These are phyloP conservation scores for Thalpophila matura DNA, from an alignment of 2,888 invertebrate species.

Conservation along the genomic window DNA sequence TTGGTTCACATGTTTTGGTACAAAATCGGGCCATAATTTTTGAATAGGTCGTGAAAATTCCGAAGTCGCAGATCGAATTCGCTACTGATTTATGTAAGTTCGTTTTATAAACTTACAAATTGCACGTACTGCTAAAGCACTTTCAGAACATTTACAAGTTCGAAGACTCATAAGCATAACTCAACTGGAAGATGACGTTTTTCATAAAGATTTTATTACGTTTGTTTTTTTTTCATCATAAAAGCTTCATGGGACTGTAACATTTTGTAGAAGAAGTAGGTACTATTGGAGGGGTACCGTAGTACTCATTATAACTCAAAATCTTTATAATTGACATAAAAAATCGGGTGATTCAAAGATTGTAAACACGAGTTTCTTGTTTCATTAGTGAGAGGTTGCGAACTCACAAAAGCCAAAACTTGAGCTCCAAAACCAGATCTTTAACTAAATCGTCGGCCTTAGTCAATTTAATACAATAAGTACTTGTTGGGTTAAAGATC, in stretches of 20 bases:
- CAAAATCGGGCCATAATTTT: conserved; percentile 17
- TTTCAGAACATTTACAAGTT: conserved; percentile 32
- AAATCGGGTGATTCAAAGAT: conserved; percentile 2
- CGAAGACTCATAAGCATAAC: conserved; percentile 32
- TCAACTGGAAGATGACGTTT: conserved; percentile 17
- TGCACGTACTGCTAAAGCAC: conserved; percentile 1
- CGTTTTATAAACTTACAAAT: conserved; percentile 22
- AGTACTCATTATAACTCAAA: too few relatives aligned
- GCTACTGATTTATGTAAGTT: conserved; percentile 31
- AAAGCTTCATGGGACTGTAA: conserved; percentile 18
- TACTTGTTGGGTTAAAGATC: conserved; percentile 25
- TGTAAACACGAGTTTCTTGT: background rate
- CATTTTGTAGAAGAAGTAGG: conserved; percentile 8
- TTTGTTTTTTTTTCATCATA: background rate
- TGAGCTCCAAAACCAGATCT: background rate
- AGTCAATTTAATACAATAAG: conserved; percentile 8
- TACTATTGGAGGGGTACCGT: too few relatives aligned
- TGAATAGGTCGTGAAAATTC: conserved; percentile 30
- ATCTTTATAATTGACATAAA: conserved; percentile 31
- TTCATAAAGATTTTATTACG: background rate
- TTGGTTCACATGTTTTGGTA: background rate
- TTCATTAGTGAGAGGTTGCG: conserved; percentile 2
- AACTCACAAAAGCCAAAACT: background rate
- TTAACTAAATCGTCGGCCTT: background rate
- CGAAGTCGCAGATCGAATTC: conserved; percentile 23